phyloP scores from a whole-genome alignment of 1,140 invertebrate species.

The Papilio helenus region DNA sequence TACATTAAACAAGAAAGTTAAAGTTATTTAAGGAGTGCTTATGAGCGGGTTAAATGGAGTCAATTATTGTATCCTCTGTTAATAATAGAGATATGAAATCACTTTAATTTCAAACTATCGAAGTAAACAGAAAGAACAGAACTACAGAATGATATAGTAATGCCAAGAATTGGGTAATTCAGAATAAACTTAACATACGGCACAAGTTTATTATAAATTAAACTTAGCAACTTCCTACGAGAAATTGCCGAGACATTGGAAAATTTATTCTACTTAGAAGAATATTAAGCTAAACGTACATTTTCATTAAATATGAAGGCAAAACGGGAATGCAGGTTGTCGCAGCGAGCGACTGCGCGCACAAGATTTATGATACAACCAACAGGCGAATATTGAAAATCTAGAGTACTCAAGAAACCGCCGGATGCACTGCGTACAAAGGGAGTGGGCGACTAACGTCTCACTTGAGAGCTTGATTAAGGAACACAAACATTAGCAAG shows the following conservation, averaged over 20 bases:
- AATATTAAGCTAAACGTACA: constrained; percentile 71
- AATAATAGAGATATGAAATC: neutral
- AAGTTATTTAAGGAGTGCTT: neutral
- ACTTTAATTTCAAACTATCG: neutral
- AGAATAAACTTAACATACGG: neutral
- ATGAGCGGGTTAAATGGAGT: neutral
- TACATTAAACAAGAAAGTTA: neutral
- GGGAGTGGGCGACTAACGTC: constrained; percentile 52
- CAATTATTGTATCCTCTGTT: neutral
- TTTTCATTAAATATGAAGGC: constrained; percentile 79
- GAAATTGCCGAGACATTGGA: constrained; percentile 30
- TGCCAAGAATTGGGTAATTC: neutral
- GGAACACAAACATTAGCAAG: constrained; percentile 31
- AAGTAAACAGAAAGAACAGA: neutral
- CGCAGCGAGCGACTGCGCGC: constrained; percentile 67
- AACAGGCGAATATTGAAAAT: constrained; percentile 80
- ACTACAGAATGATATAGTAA: neutral
- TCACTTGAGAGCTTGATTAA: constrained; percentile 38
- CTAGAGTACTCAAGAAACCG: constrained; percentile 70
- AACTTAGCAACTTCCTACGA: constrained; percentile 9
- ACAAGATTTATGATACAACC: constrained; percentile 77
- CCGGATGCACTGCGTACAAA: constrained; percentile 70
- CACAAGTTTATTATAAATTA: constrained; percentile 25
- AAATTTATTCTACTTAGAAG: constrained; percentile 47
- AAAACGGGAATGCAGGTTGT: constrained; percentile 74